Conservation (phyloP, 35 echinoderm and acorn worm genomes). For the Hemicentrotus pulcherrimus region DNA sequence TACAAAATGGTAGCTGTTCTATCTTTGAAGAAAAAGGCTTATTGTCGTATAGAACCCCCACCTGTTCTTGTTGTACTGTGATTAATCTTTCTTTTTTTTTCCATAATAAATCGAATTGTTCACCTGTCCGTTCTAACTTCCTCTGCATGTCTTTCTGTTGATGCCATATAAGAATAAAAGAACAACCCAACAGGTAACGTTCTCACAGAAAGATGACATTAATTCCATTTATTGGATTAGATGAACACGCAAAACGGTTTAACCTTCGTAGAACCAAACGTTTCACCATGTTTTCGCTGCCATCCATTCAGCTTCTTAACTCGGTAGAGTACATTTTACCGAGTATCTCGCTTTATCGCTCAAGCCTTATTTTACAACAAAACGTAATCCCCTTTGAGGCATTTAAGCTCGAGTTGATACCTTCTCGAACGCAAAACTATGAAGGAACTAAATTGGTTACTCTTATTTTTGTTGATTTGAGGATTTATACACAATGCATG, state of each 20-base stretch:
- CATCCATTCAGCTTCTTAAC: neutral
- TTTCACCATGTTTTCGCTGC: neutral
- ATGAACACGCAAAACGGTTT: neutral
- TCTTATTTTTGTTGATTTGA: neutral
- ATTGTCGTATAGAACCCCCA: neutral
- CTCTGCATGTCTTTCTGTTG: neutral
- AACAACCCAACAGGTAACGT: neutral
- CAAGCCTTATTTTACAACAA: neutral
- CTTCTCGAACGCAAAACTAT: neutral
- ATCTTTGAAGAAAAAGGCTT: neutral
- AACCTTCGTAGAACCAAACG: neutral
- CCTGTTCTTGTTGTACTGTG: neutral
- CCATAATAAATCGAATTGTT: neutral
- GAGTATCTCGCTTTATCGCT: neutral
- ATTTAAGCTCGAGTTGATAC: neutral
- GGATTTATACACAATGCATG: neutral
- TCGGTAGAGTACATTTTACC: neutral
- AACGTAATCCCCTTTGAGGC: neutral
- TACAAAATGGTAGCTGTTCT: neutral
- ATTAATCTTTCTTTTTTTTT: neutral
- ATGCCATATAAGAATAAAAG: no score
- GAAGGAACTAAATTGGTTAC: neutral
- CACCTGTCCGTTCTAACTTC: neutral
- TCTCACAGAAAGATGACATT: conserved; percentile 9
- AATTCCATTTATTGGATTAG: conserved; percentile 13